Evolutionary conservation across 2,113 vertebrate species (phyloP), one percentile per base, ranked within the genome.

Genomic region (Syngnathus typhle): DNA sequence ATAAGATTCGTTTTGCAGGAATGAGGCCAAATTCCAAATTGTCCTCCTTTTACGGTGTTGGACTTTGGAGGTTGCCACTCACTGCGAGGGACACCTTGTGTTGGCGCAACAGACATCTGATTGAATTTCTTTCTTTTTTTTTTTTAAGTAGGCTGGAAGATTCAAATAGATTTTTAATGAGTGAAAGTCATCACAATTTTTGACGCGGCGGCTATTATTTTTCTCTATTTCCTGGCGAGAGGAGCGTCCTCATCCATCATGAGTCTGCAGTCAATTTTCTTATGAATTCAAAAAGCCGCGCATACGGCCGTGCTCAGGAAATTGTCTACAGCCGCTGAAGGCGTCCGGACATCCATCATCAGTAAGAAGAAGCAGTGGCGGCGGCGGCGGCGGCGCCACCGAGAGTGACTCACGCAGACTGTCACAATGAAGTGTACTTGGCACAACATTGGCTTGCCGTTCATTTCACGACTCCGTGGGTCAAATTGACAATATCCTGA

Each of bases 211-310:
- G 46, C 18, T 61, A 47, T 58, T 63, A 37, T 58, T 70, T 62
- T 43, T 77, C 63, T 43, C 69, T 66, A 59, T 73, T 54, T 77
- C 61, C 71, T 74, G 64, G 64, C 60, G 27, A 55, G 21, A 44
- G 27, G 64, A 58, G 73, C 72, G 64, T 76, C 59, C 69, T 80
- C 78, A 78, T 86, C 71, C 39, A 78, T 86, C 78, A 84, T 51
- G 46, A 67, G 46, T 71, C 69, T 54, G 7, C 3, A 84, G 72
- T 79, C 74, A 78, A 70, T 79, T 84, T 70, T 69, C 61, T 67
- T 67, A 68, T 80, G 64, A 58, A 64, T 62, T 84, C 67, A 58
- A 68, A 67, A 73, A 75, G 46, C 58, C 13, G 74, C 65, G 64
- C 61, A 54, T 69, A 39, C 59, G 73, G 75, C 27, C 13, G 76